Evolutionary conservation across 2,113 vertebrate genomes (phyloP).

Genomic region (Notarius quadriscutis): DNA sequence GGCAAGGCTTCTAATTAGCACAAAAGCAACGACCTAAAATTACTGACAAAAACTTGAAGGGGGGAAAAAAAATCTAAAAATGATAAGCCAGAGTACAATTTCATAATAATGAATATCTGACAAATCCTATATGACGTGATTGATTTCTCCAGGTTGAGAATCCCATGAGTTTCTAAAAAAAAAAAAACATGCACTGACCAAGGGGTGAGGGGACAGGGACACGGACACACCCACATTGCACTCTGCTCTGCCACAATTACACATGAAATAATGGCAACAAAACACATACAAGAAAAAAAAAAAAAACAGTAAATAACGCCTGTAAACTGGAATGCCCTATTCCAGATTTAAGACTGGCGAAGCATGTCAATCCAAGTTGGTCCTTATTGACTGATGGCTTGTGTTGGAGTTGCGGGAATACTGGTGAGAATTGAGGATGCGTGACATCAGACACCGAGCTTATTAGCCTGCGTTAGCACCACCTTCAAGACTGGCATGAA

Average conservation of each 20-base stretch:
- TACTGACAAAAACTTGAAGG: not conserved
- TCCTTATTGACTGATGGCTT: slow-evolving; percentile 63
- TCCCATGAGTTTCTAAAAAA: slow-evolving; percentile 15
- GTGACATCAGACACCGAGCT: slow-evolving; percentile 80
- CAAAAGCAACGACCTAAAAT: slow-evolving; percentile 29
- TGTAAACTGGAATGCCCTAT: slow-evolving; percentile 41
- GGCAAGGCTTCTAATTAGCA: slow-evolving; percentile 26
- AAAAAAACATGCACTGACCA: slow-evolving; percentile 54
- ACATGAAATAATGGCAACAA: slow-evolving; percentile 42
- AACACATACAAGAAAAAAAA: slow-evolving; percentile 38
- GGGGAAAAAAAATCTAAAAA: slow-evolving; percentile 25
- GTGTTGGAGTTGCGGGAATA: slow-evolving; percentile 55
- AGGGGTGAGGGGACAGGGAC: not conserved
- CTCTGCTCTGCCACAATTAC: slow-evolving; percentile 64
- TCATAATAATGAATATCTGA: slow-evolving; percentile 7
- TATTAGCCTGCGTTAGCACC: slow-evolving; percentile 94
- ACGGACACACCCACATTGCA: slow-evolving; percentile 58
- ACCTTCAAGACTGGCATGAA: slow-evolving; percentile 99
- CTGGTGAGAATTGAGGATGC: slow-evolving; percentile 36
- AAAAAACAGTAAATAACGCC: slow-evolving; percentile 29
- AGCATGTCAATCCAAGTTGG: slow-evolving; percentile 36
- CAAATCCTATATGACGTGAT: slow-evolving; percentile 14
- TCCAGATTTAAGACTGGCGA: slow-evolving; percentile 45
- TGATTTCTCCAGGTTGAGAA: not conserved
- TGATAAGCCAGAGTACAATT: slow-evolving; percentile 7